Base-by-base conservation (phyloP, 2,888 invertebrate species). In the Lasiommata megera region DNA sequence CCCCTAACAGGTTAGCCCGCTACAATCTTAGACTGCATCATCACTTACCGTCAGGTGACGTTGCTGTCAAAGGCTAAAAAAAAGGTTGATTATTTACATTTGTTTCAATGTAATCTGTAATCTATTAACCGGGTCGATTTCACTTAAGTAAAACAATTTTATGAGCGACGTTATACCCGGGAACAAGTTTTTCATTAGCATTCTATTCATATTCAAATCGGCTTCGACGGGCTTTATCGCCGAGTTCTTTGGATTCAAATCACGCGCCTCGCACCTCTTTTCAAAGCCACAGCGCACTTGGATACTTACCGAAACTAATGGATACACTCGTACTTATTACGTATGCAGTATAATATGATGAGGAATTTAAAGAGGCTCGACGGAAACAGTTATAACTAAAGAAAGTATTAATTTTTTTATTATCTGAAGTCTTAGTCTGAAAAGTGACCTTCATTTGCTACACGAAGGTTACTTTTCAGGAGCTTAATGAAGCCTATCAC, bases 151-250 rank as follows among this genome's bases (percentile, higher is more conserved):
- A 50, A 41, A 60, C 54, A 46, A 60, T 41, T 52, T 52, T 41
- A 54, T 41, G 40, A 57, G 54, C 56, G 47, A 52, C 56, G 47
- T 51, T 53, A 57, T 60, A 54, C 56, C 44, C 47, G 31, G 28
- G 77, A 77, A 44, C 75, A 82, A 84, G 81, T 82, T 82, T 84
- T 83, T 81, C 84, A 85, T 88, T 86, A 88, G 82, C 82, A 85
- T 88, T 84, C 83, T 72, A 82, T 85, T 82, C 87, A 84, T 87
- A 87, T 88, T 88, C 84, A 88, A 87, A 88, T 88, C 76, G 76
- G 77, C 82, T 81, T 82, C 80, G 82, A 76, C 79, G 74, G 77
- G 78, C 79, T 82, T 82, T 87, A 86, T 83, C 82, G 69, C 63
- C 61, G 74, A 80, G 77, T 64, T 62, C 67, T 74, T 68, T 54